Percentiles rank a stretch among this genome's conserved stretches.
These are phyloP conservation scores for Procambarus clarkii DNA, from an alignment of 1,140 invertebrate genomes.

Conservation along the genomic window DNA sequence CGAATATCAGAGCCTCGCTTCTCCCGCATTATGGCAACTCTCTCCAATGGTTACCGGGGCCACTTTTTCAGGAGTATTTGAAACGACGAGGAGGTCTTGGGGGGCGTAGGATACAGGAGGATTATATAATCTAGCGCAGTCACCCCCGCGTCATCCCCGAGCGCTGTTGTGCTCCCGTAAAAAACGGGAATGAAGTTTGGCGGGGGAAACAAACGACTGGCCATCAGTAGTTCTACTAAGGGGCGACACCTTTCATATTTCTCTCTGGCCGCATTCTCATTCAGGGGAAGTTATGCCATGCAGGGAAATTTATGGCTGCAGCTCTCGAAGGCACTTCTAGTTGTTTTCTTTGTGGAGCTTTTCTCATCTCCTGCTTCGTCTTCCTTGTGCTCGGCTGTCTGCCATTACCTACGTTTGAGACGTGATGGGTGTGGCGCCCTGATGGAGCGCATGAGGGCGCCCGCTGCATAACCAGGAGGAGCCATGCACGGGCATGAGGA, in stretches of 20 bases:
- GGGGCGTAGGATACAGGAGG: not conserved
- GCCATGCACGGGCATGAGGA: too few species aligned
- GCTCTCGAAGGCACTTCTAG: constrained; percentile 30
- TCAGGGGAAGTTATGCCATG: constrained; percentile 67
- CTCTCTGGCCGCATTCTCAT: constrained; percentile 61
- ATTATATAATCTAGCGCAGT: not conserved
- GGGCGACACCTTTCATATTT: constrained; percentile 71
- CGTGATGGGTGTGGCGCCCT: too few species aligned
- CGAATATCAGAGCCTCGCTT: constrained; percentile 66
- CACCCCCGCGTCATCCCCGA: not conserved
- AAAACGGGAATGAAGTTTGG: constrained; percentile 64
- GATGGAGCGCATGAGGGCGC: too few species aligned
- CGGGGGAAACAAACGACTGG: constrained; percentile 53
- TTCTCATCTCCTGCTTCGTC: not conserved
- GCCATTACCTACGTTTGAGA: too few species aligned
- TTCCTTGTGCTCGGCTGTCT: not conserved
- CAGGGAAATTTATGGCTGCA: constrained; percentile 60
- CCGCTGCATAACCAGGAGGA: too few species aligned
- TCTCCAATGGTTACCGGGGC: not conserved
- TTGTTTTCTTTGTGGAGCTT: constrained; percentile 17
- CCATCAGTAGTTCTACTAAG: constrained; percentile 69
- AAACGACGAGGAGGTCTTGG: not conserved
- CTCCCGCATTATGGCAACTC: constrained; percentile 49
- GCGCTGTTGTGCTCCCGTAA: constrained; percentile 12
- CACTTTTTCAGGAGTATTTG: not conserved